Conservation (phyloP, 2,797 vertebrate genomes). For the Pseudomugil gertrudae region DNA sequence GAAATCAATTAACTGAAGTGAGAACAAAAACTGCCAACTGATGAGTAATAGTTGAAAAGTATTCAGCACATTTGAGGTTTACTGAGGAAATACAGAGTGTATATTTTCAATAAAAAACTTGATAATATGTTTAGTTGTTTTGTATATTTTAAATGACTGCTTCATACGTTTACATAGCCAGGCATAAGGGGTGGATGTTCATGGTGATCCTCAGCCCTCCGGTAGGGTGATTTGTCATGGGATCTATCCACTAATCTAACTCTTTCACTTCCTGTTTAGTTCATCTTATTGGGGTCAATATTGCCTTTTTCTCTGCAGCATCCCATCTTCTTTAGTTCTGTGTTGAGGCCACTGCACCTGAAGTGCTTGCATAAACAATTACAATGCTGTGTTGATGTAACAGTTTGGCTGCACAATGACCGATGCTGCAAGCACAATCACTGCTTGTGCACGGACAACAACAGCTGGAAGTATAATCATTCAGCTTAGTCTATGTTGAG, state of each 20-base stretch:
- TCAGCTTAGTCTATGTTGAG: not conserved
- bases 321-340: not conserved
- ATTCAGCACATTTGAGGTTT: too few species aligned
- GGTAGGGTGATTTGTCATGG: too few species aligned
- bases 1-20: slow-evolving; percentile 13
- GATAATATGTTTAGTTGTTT: too few species aligned
- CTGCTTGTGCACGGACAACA: not conserved
- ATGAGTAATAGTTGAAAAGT: not conserved
- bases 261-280: not conserved
- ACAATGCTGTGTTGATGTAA: not conserved
- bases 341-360: not conserved
- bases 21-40: slow-evolving; percentile 1
- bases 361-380: not conserved
- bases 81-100: too few species aligned
- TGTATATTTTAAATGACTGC: too few species aligned
- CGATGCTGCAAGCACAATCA: not conserved
- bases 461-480: not conserved
- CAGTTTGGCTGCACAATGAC: not conserved
- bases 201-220: too few species aligned
- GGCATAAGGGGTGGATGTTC: too few species aligned
- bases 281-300: not conserved
- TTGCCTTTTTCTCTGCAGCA: not conserved
- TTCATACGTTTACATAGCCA: too few species aligned
- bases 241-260: too few species aligned
- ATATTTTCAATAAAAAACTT: too few species aligned